Percentiles rank a stretch among this genome's conserved stretches.
Evolutionary conservation across 1,140 invertebrate genomes (phyloP).

Genomic region (Cecropterus lyciades): DNA sequence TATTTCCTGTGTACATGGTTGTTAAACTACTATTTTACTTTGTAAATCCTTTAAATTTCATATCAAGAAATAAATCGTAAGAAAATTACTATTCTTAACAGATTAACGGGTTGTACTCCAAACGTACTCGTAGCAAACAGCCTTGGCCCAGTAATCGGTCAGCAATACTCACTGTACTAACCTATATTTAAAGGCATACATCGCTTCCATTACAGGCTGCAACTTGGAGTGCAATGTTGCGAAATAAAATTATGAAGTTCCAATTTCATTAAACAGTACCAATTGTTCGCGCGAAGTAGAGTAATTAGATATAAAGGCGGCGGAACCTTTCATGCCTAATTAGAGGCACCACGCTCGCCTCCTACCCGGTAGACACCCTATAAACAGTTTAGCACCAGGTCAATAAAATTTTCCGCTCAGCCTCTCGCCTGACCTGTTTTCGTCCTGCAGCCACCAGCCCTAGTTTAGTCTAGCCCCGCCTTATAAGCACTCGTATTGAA

Average conservation of each 20-base stretch:
- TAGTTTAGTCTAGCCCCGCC: constrained; percentile 31
- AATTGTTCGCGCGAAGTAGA: constrained; percentile 25
- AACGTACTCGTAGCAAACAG: constrained; percentile 22
- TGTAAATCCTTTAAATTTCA: not conserved
- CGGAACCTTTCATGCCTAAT: constrained; percentile 32
- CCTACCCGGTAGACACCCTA: constrained; percentile 10
- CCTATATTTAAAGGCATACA: constrained; percentile 15
- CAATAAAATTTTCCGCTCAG: constrained; percentile 50
- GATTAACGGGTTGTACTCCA: constrained; percentile 18
- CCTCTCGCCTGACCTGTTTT: constrained; percentile 52
- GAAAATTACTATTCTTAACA: constrained; percentile 24
- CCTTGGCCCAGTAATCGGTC: constrained; percentile 26
- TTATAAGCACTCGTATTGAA: constrained; percentile 34
- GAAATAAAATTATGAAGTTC: constrained; percentile 28
- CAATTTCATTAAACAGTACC: constrained; percentile 32
- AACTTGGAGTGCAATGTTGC: constrained; percentile 17
- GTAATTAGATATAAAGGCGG: constrained; percentile 26
- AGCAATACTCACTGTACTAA: constrained; percentile 25
- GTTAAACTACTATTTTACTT: too few relatives aligned
- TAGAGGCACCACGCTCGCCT: constrained; percentile 24
- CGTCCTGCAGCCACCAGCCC: constrained; percentile 27
- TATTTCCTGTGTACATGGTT: too few relatives aligned
- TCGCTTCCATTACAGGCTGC: constrained; percentile 19
- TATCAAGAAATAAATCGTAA: constrained; percentile 2
- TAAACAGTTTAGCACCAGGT: constrained; percentile 47